Evolutionary conservation across 2,888 invertebrate genomes (phyloP).

Genomic region (Dorcus parallelipipedus): DNA sequence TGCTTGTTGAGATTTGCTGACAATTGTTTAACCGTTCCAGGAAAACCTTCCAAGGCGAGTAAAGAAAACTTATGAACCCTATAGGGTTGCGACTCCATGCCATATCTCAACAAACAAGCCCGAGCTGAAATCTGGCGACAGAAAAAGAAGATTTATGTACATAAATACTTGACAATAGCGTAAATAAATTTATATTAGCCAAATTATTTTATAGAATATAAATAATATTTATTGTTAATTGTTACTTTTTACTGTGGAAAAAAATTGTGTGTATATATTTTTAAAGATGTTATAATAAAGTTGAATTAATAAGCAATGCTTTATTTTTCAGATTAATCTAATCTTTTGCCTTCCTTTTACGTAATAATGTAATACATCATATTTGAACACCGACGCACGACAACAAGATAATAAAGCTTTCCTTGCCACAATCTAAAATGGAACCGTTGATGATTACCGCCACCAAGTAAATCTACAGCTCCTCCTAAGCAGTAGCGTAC

Average conservation of each 20-base stretch:
- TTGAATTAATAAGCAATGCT: background rate
- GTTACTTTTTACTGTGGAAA: constrained; percentile 10
- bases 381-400: too few species aligned
- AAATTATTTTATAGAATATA: constrained; percentile 1
- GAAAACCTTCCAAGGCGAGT: constrained; percentile 13
- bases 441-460: too few species aligned
- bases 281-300: constrained; percentile 17
- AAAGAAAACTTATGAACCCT: constrained; percentile 15
- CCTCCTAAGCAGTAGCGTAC: background rate
- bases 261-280: constrained; percentile 13
- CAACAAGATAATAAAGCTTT: too few species aligned
- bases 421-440: too few species aligned
- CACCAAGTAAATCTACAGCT: too few species aligned
- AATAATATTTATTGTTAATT: constrained; percentile 16
- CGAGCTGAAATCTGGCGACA: constrained; percentile 1
- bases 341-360: too few species aligned
- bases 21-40: constrained; percentile 11
- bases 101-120: constrained; percentile 15
- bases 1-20: constrained; percentile 11
- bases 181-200: background rate
- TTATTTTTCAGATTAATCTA: too few species aligned
- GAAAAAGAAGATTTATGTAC: constrained; percentile 4
- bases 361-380: too few species aligned
- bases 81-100: constrained; percentile 8
- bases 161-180: too few species aligned